A percentile compares a stretch with the other conserved stretches of the same genome.
Conservation (phyloP, 2,797 vertebrate species). For the Pygocentrus nattereri region DNA sequence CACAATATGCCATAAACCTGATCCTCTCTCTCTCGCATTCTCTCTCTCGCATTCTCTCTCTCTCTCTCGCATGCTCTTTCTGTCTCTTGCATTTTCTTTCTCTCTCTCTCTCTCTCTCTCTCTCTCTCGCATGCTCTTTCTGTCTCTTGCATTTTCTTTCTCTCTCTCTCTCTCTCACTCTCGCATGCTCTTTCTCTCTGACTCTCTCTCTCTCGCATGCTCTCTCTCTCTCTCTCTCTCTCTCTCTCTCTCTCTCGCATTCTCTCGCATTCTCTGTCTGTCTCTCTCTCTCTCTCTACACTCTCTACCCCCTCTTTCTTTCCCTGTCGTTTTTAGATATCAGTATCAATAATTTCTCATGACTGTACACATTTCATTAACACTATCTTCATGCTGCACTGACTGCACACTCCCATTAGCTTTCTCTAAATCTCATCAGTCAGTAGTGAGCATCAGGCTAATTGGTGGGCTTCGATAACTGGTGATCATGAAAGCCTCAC, state of each 20-base stretch:
- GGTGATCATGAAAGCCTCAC: not conserved
- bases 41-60: not conserved
- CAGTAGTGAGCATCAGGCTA: not conserved
- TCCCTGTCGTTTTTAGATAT: not conserved
- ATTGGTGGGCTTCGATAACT: not conserved
- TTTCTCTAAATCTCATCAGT: not conserved
- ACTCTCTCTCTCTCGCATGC: not conserved
- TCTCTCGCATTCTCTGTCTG: not conserved
- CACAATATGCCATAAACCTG: no score
- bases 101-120: not conserved
- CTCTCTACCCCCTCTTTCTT: conserved; percentile 1
- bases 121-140: no score
- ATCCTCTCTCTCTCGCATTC: not conserved
- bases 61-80: not conserved
- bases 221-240: not conserved
- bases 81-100: no score
- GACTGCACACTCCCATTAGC: not conserved
- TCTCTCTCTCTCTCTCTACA: not conserved
- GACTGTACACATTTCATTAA: not conserved
- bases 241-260: not conserved
- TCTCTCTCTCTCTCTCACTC: not conserved
- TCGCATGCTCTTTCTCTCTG: not conserved
- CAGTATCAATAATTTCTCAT: not conserved
- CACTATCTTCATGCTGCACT: not conserved
- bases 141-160: no score